Base-by-base conservation (phyloP, 1,140 invertebrate species). In the Paraescarpia echinospica region DNA sequence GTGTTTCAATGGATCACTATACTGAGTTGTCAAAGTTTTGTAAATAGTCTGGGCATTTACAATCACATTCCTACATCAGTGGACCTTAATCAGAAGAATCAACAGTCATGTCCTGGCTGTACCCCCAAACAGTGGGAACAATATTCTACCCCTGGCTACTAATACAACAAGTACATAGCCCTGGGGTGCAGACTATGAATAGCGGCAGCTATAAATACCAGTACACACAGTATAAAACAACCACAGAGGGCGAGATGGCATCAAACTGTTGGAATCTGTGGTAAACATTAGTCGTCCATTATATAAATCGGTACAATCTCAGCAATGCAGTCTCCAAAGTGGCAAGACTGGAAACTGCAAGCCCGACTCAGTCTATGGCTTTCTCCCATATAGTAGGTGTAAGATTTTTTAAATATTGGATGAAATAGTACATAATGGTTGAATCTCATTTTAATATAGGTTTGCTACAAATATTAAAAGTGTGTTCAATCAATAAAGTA, bases 221-320 rank as follows among this genome's bases (percentile, higher is more conserved):
- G 89, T 90, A 5, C 27, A 89, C n/a, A 90, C 33, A 35, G 27
- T 35, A 12, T 48, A 27, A 92, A 34, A 35, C 34, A 34, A 51
- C 22, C 27, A 93, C 33, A 48, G 18, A 33, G 51, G 41, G 35
- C 91, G 89, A 33, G 6, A 48, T 27, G 35, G 31, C 27, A 92
- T 90, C 35, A 88, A 93, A 35, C 92, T 12, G 89, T 27, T 18
- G 88, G 34, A 92, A 5, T 92, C n/a, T 48, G 27, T 91, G 35
- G 33, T 90, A 77, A 91, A 34, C 35, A n/a, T 31, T 90, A 33
- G 1, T 33, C 88, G 22, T 31, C 33, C 35, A 34, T 90, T 14
- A 31, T 51, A 34, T 5, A 33, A 89, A 34, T 9, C 33, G 51
- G 34, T 8, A 59, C n/a, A 77, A 77, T 77, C 18, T 14, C 59